Evolutionary conservation across 2,797 vertebrate species (phyloP).

Genomic region (Danionella dracula): DNA sequence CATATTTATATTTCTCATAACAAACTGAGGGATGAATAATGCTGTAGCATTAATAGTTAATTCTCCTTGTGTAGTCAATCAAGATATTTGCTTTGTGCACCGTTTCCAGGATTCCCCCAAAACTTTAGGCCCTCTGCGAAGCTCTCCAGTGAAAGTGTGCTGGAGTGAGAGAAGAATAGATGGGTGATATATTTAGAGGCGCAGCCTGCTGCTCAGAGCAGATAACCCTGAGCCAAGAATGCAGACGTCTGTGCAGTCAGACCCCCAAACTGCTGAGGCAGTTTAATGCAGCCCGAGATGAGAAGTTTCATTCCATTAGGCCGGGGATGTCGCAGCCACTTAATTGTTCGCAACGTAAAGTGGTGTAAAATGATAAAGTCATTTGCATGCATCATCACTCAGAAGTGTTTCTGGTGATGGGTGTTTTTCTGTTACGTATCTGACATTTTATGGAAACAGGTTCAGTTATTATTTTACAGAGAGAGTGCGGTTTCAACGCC

Average conservation of each 20-base stretch:
- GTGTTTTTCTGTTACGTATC: too few relatives aligned
- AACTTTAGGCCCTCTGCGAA: slow-evolving; percentile 29
- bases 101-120: slow-evolving; percentile 29
- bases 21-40: too few relatives aligned
- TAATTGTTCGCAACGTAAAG: neutral
- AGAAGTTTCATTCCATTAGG: slow-evolving; percentile 4
- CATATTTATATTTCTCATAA: too few relatives aligned
- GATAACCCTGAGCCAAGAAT: slow-evolving; percentile 52
- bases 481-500: too few relatives aligned
- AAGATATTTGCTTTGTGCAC: neutral
- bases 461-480: too few relatives aligned
- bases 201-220: slow-evolving; percentile 46
- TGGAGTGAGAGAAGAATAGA: slow-evolving; percentile 39
- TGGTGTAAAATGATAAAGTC: too few relatives aligned
- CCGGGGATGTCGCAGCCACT: neutral
- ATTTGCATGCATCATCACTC: too few relatives aligned
- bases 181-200: slow-evolving; percentile 45
- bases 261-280: slow-evolving; percentile 47
- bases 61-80: too few relatives aligned
- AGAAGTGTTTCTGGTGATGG: too few relatives aligned
- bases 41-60: too few relatives aligned
- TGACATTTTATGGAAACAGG: too few relatives aligned
- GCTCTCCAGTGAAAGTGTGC: slow-evolving; percentile 24
- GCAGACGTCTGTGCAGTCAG: slow-evolving; percentile 49
- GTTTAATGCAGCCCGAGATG: slow-evolving; percentile 26